Base-by-base conservation (phyloP, 2,888 invertebrate species). In the Mesorhabditis spiculigera region DNA sequence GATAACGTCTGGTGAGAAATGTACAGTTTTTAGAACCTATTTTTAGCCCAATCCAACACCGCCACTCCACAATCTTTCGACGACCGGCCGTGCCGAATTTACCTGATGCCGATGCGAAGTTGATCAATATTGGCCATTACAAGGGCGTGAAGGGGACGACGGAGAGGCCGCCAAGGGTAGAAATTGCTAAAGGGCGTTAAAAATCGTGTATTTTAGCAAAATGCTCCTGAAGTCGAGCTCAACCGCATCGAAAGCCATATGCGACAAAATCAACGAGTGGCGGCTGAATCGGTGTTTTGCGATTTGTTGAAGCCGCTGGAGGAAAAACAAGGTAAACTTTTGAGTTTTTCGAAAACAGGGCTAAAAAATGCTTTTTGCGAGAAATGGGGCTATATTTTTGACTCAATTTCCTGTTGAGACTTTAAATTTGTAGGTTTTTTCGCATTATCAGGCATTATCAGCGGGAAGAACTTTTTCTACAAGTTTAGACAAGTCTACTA, bases 221-320 rank as follows among this genome's bases (percentile, higher is more conserved):
- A 42, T 4, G 68, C 75, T 44, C 74, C 79, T 1, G 80, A 80
- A 64, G 68, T 74, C 6, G 67, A 70, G 2, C 58, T 80, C 8
- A 70, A 75, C 5, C 68, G 68, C 66, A 71, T 80, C 5, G 72
- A 76, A 68, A 72, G 76, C 42, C 65, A 71, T 42, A 16, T 75
- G 6, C 66, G 66, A 0, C 70, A 63, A 58, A 79, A 78, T 43
- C 74, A 68, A n/a, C 65, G 79, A 64, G 68, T 78, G 5, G 63
- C 66, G 13, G 78, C 71, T 6, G 77, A 78, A 63, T 28, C 63
- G 1, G 74, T 78, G 41, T 66, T 79, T 28, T 63, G 69, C 42
- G 70, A 71, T 43, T 66, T 79, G 41, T 69, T 79, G 5, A 50
- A 75, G 42, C 73, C 73, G n/a, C 63, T 79, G 61, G 78, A 79